phyloP scores from a whole-genome alignment of 2,113 vertebrate genomes.

The Heterotis niloticus region DNA sequence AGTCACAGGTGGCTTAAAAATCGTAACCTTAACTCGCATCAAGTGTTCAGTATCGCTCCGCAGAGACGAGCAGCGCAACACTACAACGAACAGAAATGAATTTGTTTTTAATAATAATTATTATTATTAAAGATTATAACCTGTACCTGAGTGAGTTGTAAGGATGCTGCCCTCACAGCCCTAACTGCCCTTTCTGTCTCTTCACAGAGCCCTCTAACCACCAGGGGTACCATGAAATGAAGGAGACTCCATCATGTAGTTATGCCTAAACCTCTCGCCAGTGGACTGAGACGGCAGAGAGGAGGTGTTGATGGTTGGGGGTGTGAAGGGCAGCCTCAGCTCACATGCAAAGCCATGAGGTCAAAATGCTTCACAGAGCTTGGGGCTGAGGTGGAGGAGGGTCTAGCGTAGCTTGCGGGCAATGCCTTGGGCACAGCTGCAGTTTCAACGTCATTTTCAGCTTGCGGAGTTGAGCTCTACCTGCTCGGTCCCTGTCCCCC shows the following conservation, averaged over 20 bases:
- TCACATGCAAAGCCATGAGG: not conserved
- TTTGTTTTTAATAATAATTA: not conserved
- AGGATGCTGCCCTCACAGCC: constrained; percentile 47
- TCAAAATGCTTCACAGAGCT: constrained; percentile 26
- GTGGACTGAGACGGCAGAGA: constrained; percentile 54
- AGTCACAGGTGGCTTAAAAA: not conserved
- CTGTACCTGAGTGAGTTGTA: constrained; percentile 34
- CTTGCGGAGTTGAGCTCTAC: constrained; percentile 1
- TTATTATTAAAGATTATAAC: too few species aligned
- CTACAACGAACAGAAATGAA: constrained; percentile 28
- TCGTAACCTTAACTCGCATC: too few species aligned
- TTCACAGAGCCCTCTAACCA: constrained; percentile 71
- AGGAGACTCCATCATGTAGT: constrained; percentile 71
- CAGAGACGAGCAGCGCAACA: too few species aligned
- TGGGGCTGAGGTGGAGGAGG: not conserved
- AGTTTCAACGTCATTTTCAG: constrained; percentile 4
- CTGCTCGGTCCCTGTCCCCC: not conserved
- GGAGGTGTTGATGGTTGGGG: constrained; percentile 33
- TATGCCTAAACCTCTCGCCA: constrained; percentile 56
- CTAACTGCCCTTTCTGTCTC: constrained; percentile 71
- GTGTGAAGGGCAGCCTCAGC: constrained; percentile 12
- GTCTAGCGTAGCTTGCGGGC: constrained; percentile 48
- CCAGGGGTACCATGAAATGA: constrained; percentile 75
- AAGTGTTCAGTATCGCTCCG: too few species aligned
- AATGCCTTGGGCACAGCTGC: constrained; percentile 18